Base-by-base conservation (phyloP, 1,140 invertebrate genomes). In the Sarcophaga bullata region DNA sequence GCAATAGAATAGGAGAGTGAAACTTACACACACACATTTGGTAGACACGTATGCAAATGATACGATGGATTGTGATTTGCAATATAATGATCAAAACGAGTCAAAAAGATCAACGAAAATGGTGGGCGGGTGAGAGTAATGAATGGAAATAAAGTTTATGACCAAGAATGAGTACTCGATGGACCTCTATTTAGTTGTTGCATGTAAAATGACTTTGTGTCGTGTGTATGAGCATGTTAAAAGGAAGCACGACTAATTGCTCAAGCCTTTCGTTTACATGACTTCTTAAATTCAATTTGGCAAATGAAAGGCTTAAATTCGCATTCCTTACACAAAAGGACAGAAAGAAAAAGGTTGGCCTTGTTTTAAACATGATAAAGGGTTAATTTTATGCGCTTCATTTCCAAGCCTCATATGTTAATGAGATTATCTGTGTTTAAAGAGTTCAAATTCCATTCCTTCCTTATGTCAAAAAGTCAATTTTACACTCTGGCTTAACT, bases 221-320 rank as follows among this genome's bases (percentile, higher is more conserved):
- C 25, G 25, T 37, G 25, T 37, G 25, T 37, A 37, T 37, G 25
- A 37, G 25, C 25, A 4, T 37, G 25, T 37, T 37, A 37, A 37
- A 37, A 37, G 25, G 25, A 37, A 68, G 62, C 62, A 19, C 19
- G 19, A 68, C 19, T 68, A 68, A 68, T 68, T 25, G 62, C 19
- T 68, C 19, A 68, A 68, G 62, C 62, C 62, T 68, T 68, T 68
- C 62, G 62, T 68, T 68, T 68, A 68, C 17, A 19, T 68, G 62
- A 25, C 62, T 25, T 68, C 19, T 68, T 17, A 19, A 68, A 52
- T 10, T 68, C 6, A 17, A 68, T 19, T 37, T 37, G 25, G 25
- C 17, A 68, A 68, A 68, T n/a, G n/a, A 68, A 68, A 68, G 62
- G 62, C 62, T 68, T 68, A 68, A 62, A 62, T 62, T 62, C 8